A percentile compares a stretch with the other conserved stretches of the same genome.
These are phyloP conservation scores for Aproaerema taeniolella DNA, from an alignment of 2,888 invertebrate species.

Conservation along the genomic window DNA sequence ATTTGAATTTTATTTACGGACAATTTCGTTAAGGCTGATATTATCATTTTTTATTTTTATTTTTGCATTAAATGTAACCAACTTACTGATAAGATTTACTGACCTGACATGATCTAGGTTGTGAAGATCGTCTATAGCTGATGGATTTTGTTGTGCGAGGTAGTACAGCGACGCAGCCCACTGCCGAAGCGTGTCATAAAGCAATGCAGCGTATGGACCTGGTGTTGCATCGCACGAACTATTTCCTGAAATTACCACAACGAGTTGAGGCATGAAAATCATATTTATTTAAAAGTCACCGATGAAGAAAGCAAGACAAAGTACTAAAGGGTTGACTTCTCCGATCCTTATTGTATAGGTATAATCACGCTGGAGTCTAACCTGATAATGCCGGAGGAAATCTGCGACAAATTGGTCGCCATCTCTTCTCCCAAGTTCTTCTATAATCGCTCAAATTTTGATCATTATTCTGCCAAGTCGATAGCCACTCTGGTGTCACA, in stretches of 20 bases:
- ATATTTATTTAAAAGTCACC: no score
- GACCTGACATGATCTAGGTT: constrained; percentile 36
- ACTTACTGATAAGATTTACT: constrained; percentile 3
- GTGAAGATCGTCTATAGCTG: constrained; percentile 47
- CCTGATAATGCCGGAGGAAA: no score
- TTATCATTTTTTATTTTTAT: no score
- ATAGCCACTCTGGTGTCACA: constrained; percentile 42
- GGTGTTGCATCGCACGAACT: constrained; percentile 16
- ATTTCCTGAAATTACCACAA: neutral
- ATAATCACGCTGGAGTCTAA: no score
- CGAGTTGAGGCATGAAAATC: neutral
- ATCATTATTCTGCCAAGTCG: constrained; percentile 30
- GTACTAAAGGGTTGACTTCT: no score
- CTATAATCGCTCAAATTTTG: constrained; percentile 11
- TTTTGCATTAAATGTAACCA: no score
- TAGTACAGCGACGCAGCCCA: constrained; percentile 45
- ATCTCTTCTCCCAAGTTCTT: constrained; percentile 26
- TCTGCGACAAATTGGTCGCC: no score
- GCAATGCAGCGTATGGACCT: constrained; percentile 42
- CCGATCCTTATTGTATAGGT: no score
- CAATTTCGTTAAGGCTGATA: neutral
- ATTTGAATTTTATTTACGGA: neutral
- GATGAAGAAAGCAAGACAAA: no score
- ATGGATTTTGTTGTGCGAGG: constrained; percentile 31
- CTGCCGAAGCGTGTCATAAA: constrained; percentile 53